A percentile compares a stretch with the other conserved stretches of the same genome.
Conservation (phyloP, 2,797 vertebrate genomes). For the Brachyrhaphis roseni region DNA sequence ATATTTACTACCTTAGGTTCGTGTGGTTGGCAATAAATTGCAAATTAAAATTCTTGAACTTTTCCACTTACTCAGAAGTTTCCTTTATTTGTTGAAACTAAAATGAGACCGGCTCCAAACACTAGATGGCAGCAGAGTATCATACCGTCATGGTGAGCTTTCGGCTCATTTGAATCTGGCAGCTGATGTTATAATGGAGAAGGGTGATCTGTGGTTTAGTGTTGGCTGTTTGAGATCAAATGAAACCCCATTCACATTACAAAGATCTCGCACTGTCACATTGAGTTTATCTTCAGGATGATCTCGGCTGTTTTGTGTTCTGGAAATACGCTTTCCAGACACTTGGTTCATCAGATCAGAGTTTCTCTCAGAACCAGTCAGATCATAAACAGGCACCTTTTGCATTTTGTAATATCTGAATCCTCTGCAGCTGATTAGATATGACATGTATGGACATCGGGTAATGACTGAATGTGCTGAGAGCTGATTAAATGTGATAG, state of each 20-base stretch:
- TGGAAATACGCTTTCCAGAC: neutral
- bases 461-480: neutral
- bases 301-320: neutral
- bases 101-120: neutral
- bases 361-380: neutral
- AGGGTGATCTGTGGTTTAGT: neutral
- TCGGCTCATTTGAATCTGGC: neutral
- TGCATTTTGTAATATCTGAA: neutral
- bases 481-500: neutral
- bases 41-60: neutral
- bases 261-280: neutral
- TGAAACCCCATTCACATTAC: neutral
- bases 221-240: neutral
- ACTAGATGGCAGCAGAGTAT: slow-evolving; percentile 6
- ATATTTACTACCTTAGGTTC: neutral
- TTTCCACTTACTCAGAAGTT: neutral
- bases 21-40: neutral
- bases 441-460: neutral
- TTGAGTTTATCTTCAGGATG: neutral
- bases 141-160: neutral
- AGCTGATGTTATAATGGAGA: neutral
- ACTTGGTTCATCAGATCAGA: neutral
- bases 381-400: neutral
- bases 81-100: neutral
- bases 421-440: neutral